Evolutionary conservation across 1,140 invertebrate species (phyloP).

Genomic region (Papilio polytes): DNA sequence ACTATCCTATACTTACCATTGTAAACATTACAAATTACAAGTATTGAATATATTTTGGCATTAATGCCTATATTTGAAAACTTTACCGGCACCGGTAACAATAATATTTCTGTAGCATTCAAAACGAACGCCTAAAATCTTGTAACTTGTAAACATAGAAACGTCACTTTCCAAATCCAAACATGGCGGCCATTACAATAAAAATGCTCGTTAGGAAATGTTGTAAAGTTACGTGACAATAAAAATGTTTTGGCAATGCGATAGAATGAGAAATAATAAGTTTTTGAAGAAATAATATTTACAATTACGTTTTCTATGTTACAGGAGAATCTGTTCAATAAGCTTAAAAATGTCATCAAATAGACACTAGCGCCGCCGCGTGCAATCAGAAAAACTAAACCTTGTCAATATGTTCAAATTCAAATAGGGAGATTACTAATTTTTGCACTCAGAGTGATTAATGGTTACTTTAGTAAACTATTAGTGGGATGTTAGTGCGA

Average conservation of each 20-base stretch:
- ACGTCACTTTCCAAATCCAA: slow-evolving; percentile 6
- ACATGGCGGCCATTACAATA: background rate
- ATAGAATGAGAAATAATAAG: background rate
- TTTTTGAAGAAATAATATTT: too few relatives aligned
- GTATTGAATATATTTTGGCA: background rate
- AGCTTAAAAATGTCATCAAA: background rate
- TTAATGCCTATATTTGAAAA: background rate
- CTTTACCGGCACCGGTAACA: background rate
- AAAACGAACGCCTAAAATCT: background rate
- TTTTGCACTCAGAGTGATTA: background rate
- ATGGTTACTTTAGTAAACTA: background rate
- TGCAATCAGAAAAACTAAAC: background rate
- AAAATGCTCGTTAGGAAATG: background rate
- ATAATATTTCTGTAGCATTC: background rate
- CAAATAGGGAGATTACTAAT: background rate
- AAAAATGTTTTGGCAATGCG: background rate
- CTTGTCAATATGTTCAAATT: background rate
- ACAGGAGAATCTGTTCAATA: too few relatives aligned
- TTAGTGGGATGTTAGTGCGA: too few relatives aligned
- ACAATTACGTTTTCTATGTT: too few relatives aligned
- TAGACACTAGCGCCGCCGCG: background rate
- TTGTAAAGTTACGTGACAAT: background rate
- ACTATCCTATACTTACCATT: background rate
- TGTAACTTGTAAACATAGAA: background rate
- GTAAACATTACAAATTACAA: background rate